Evolutionary conservation across 1,140 invertebrate genomes (phyloP).

Genomic region (Drosophila nannoptera): DNA sequence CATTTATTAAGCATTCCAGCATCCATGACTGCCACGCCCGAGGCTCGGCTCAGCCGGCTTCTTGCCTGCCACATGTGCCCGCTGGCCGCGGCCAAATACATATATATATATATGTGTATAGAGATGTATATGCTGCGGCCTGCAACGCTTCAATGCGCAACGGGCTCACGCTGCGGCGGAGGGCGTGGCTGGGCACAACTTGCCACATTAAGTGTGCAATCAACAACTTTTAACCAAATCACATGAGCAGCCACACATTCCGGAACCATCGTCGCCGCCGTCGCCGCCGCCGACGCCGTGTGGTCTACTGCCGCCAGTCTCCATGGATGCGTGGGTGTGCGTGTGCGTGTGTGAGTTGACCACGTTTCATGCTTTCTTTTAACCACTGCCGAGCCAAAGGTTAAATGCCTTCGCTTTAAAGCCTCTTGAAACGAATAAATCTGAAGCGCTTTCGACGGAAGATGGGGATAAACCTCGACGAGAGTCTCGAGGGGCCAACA

Average conservation of each 20-base stretch:
- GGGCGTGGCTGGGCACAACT: not conserved
- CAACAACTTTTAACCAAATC: conserved; percentile 46
- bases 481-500: too few relatives aligned
- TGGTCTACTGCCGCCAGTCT: not conserved
- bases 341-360: not conserved
- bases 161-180: not conserved
- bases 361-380: conserved; percentile 15
- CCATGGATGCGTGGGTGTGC: not conserved
- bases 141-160: conserved; percentile 38
- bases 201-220: conserved; percentile 47
- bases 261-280: not conserved
- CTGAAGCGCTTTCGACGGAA: too few relatives aligned
- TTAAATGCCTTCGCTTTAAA: not conserved
- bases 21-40: not conserved
- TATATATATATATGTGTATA: not conserved
- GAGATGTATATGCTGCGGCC: conserved; percentile 6
- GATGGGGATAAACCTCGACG: too few relatives aligned
- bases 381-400: not conserved
- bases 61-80: conserved; percentile 8
- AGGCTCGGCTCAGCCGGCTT: not conserved
- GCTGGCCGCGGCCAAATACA: not conserved
- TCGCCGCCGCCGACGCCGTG: not conserved
- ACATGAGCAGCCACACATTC: conserved; percentile 27
- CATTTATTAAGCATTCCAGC: not conserved
- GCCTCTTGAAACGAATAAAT: not conserved